Evolutionary conservation across 2,113 vertebrate species (phyloP).

Genomic region (Brachypodius melanocephalos): DNA sequence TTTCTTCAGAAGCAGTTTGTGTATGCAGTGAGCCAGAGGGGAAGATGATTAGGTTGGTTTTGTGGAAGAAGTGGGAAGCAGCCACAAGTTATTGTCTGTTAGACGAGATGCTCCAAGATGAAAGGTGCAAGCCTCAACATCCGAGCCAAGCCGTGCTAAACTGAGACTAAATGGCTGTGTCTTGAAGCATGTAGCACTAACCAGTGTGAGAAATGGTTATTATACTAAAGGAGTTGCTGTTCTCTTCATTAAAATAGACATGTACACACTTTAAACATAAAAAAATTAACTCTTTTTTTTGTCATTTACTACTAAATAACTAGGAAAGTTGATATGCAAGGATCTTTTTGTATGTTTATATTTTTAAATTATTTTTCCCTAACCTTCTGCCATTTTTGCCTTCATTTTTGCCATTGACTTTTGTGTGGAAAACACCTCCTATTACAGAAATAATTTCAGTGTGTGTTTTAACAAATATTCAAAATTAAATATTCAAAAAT

Average conservation of each 20-base stretch:
- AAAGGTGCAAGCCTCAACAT: neutral
- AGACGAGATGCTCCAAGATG: neutral
- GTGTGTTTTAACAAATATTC: neutral
- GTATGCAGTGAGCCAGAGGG: neutral
- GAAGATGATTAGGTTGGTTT: neutral
- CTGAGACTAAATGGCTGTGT: neutral
- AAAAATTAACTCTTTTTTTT: neutral
- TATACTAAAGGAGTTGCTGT: neutral
- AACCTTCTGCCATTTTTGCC: neutral
- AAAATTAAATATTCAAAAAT: neutral
- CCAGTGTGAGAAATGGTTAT: neutral
- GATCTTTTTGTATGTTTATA: neutral
- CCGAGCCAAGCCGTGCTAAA: neutral
- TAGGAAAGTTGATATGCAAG: neutral
- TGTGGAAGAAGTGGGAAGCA: neutral
- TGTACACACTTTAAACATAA: neutral
- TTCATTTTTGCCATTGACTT: neutral
- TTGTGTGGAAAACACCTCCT: neutral
- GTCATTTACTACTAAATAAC: neutral
- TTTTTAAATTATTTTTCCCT: neutral
- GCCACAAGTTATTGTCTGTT: neutral
- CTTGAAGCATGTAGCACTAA: neutral
- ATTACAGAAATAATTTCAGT: neutral
- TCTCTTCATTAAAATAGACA: neutral
- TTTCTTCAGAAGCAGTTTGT: neutral